Evolutionary conservation across 2,797 vertebrate species (phyloP), one percentile per base, ranked within the genome.

Genomic region (Chaunax sp.): DNA sequence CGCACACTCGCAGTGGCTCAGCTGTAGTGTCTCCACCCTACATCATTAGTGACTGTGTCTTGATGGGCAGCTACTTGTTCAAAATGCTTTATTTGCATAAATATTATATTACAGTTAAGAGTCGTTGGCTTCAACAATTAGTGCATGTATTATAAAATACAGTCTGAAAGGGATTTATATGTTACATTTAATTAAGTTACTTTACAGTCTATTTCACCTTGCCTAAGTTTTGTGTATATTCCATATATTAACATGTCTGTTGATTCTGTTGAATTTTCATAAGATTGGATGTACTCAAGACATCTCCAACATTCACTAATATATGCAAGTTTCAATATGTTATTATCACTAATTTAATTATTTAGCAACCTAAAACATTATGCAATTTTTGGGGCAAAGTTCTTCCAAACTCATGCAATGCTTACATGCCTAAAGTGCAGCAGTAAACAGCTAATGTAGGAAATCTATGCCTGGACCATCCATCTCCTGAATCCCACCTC

Each of bases 401-500:
- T 80, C 51, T 46, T 23, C 18, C 15, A 33, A 56, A 65, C 51
- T 55, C 50, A 19, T 49, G 20, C 18, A n/a, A 28, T 11, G n/a
- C 59, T 77, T 68, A 30, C 61, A 64, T 69, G 58, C 50, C 43
- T 56, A 77, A 84, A 84, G 71, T 85, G 76, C 78, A 63, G n/a
- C 66, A 82, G 66, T 65, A 73, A 82, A 75, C 61, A 66, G 35
- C 63, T 71, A 78, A 82, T 77, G 70, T 44, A 81, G 78, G 77
- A 67, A 78, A 84, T 79, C 76, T 78, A 72, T 75, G 80, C 72
- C 72, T 56, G 69, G 63, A 81, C 81, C 84, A 90, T 92, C 82
- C 84, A 88, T 92, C 87, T 90, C 80, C 73, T 87, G 79, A 91
- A 90, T 82, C 83, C 86, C 85, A 89, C 87, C 86, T 88, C 92